phyloP scores from a whole-genome alignment of 2,113 vertebrate genomes.

The Hypanus sabinus region DNA sequence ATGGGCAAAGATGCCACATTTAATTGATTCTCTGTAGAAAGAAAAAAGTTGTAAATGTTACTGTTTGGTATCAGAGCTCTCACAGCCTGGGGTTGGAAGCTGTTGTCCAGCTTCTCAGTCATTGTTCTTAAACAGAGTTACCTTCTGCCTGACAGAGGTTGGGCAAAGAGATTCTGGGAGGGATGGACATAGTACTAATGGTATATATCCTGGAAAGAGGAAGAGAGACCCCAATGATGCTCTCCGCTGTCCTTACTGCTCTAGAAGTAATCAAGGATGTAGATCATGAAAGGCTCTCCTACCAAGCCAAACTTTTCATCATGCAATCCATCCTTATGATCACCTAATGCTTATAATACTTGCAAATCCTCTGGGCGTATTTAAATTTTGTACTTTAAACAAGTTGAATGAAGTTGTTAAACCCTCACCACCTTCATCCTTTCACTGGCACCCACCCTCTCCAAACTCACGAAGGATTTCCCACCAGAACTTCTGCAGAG shows the following conservation, averaged over 20 bases:
- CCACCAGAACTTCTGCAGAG: background rate
- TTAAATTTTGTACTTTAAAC: background rate
- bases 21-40: conserved; percentile 74
- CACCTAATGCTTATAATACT: background rate
- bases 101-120: no score
- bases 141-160: no score
- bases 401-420: background rate
- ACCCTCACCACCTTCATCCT: no score
- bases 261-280: background rate
- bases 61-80: no score
- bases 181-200: no score
- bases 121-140: no score
- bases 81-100: no score
- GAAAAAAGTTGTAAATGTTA: background rate
- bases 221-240: no score
- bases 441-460: background rate
- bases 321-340: background rate
- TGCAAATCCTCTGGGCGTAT: background rate
- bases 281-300: background rate
- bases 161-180: no score
- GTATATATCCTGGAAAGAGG: no score
- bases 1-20: conserved; percentile 71
- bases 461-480: background rate
- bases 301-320: background rate
- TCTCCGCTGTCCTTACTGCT: background rate